Evolutionary conservation across 2,113 vertebrate species (phyloP).

Genomic region (Collichthys lucidus): DNA sequence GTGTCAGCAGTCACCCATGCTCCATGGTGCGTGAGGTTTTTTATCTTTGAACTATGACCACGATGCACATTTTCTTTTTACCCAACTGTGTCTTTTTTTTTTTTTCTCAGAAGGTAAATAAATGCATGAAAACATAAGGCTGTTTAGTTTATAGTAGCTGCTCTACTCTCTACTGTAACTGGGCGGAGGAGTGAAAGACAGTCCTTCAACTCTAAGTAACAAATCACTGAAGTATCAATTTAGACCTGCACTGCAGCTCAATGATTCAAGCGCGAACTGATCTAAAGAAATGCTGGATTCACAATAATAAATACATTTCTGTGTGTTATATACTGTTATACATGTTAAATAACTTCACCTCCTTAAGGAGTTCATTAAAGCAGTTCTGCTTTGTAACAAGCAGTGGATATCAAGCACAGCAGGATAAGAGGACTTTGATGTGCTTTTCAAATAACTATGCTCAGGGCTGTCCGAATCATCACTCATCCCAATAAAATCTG

Average conservation of each 20-base stretch:
- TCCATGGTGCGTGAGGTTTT: too few species aligned
- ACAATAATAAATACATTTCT: background rate
- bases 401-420: background rate
- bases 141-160: too few species aligned
- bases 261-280: background rate
- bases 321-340: background rate
- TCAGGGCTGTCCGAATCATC: background rate
- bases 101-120: too few species aligned
- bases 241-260: background rate
- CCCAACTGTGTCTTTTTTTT: too few species aligned
- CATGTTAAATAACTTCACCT: background rate
- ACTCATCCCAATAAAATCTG: background rate
- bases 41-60: too few species aligned
- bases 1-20: too few species aligned
- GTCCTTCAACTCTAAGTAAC: too few species aligned
- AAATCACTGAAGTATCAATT: background rate
- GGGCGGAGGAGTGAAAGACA: too few species aligned
- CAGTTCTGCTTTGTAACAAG: slow-evolving; percentile 1
- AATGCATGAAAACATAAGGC: too few species aligned
- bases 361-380: slow-evolving; percentile 17
- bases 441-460: background rate
- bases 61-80: too few species aligned
- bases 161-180: too few species aligned
- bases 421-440: slow-evolving; percentile 36
- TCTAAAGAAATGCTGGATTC: background rate